These are phyloP conservation scores for Caretta caretta DNA, from an alignment of 2,113 vertebrate genomes.

Conservation along the genomic window DNA sequence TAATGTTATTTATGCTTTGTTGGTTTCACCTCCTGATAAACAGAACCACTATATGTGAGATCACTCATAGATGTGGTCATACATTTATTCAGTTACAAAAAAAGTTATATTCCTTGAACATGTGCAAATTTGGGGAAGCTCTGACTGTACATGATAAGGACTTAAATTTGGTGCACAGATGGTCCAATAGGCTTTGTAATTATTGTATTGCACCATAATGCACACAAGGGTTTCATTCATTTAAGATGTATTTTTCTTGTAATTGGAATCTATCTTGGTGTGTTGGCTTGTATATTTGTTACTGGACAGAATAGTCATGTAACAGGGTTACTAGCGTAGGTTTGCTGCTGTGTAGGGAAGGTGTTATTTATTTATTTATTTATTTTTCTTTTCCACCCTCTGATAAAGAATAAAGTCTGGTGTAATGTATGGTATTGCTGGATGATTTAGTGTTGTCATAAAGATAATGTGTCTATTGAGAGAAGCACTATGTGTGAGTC, in stretches of 20 bases:
- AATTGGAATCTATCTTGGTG: constrained; percentile 63
- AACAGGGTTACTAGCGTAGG: constrained; percentile 38
- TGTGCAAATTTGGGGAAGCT: constrained; percentile 32
- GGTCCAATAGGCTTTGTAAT: constrained; percentile 64
- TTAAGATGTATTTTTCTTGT: constrained; percentile 69
- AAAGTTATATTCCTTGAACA: constrained; percentile 36
- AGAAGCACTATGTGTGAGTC: constrained; percentile 8
- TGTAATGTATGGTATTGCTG: constrained; percentile 28
- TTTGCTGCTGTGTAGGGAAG: not conserved
- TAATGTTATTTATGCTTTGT: not conserved
- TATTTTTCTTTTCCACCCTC: not conserved
- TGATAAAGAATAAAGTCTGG: constrained; percentile 46
- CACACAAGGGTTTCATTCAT: constrained; percentile 70
- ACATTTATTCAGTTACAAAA: not conserved
- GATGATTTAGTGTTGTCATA: constrained; percentile 37
- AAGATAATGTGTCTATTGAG: not conserved
- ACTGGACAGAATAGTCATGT: constrained; percentile 55
- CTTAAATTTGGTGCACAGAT: constrained; percentile 67
- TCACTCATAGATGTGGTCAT: not conserved
- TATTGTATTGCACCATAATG: constrained; percentile 51
- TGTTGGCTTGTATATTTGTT: constrained; percentile 44
- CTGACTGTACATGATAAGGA: constrained; percentile 46
- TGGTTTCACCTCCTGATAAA: not conserved
- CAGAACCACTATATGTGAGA: not conserved
- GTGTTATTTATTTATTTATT: not conserved